Conservation (phyloP, 2,113 vertebrate genomes). For the Thunnus thynnus region DNA sequence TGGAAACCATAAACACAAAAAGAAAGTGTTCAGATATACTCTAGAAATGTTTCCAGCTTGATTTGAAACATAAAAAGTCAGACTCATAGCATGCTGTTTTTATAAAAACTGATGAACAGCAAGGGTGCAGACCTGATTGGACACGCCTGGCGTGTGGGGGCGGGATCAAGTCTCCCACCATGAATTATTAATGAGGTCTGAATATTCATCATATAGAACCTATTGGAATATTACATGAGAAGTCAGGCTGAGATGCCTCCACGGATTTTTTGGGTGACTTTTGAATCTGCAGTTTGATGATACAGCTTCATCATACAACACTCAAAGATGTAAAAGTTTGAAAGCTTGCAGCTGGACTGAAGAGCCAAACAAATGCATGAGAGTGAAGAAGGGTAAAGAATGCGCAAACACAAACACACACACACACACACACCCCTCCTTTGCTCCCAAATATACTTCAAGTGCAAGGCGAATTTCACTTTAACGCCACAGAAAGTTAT, state of each 20-base stretch:
- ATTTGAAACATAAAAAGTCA: background rate
- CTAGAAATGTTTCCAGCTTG: too few relatives aligned
- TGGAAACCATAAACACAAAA: too few relatives aligned
- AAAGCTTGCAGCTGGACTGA: background rate
- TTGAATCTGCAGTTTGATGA: background rate
- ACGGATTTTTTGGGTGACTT: background rate
- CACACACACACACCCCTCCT: constrained; percentile 3
- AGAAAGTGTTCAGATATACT: too few relatives aligned
- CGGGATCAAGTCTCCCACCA: background rate
- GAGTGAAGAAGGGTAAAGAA: background rate
- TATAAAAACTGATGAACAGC: background rate
- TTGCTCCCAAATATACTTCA: background rate
- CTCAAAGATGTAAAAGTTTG: background rate
- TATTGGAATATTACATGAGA: constrained; percentile 54
- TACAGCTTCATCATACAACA: background rate
- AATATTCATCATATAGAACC: constrained; percentile 57
- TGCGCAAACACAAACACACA: constrained; percentile 1
- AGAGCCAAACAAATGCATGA: background rate
- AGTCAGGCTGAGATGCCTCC: background rate
- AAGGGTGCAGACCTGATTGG: constrained; percentile 10
- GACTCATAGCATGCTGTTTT: background rate
- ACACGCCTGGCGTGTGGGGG: constrained; percentile 52
- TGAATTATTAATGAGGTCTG: constrained; percentile 57
- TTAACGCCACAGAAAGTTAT: background rate
- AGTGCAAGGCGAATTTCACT: constrained; percentile 1